phyloP scores from a whole-genome alignment of 2,888 invertebrate species.

The Resseliella maxima region DNA sequence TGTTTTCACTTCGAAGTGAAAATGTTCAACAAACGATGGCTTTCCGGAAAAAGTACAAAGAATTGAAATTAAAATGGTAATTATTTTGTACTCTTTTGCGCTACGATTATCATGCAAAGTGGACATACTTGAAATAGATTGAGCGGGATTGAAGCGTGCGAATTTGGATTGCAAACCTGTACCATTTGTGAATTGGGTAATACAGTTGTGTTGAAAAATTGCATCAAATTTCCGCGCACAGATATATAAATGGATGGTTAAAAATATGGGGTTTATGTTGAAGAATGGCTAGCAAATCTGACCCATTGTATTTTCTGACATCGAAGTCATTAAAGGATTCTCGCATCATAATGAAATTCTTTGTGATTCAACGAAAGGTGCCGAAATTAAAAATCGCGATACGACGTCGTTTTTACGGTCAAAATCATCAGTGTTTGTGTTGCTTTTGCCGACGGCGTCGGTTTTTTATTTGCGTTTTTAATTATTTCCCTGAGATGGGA shows the following conservation, averaged over 20 bases:
- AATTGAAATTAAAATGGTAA: conserved; percentile 44
- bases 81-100: not conserved
- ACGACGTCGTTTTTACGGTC: not conserved
- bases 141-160: too few species aligned
- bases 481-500: not conserved
- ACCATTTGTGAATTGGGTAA: too few species aligned
- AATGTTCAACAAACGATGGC: conserved; percentile 10
- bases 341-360: conserved; percentile 16
- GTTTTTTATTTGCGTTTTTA: conserved; percentile 9
- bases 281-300: not conserved
- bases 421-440: conserved; percentile 1
- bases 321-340: not conserved
- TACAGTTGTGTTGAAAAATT: not conserved
- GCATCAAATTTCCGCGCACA: conserved; percentile 6
- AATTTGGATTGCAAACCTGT: too few species aligned
- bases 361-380: not conserved
- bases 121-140: not conserved
- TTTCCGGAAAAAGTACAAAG: not conserved
- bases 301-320: not conserved
- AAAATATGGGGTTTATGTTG: not conserved
- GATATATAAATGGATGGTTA: not conserved
- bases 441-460: not conserved
- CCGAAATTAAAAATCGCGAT: not conserved
- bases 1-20: not conserved
- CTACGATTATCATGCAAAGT: conserved; percentile 17